A percentile compares a stretch with the other conserved stretches of the same genome.
phyloP scores from a whole-genome alignment of 2,113 vertebrate species.

The Rostratula benghalensis region DNA sequence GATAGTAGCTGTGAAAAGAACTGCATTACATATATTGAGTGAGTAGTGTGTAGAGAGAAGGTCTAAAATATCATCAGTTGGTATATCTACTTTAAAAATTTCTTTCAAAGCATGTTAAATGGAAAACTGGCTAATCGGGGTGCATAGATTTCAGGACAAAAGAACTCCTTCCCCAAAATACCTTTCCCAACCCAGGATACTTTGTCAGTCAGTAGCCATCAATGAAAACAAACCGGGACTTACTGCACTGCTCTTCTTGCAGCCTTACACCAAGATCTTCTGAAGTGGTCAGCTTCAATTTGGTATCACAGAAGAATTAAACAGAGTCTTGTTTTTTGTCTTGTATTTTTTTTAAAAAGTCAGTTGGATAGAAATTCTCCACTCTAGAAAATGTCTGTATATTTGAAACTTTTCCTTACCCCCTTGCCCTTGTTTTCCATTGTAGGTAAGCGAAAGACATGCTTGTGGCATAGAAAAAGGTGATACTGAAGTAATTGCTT shows the following conservation, averaged over 20 bases:
- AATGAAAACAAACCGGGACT: background rate
- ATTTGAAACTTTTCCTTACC: slow-evolving; percentile 18
- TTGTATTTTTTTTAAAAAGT: background rate
- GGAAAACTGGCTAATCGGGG: background rate
- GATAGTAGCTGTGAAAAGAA: background rate
- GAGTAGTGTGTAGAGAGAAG: background rate
- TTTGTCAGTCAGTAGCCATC: background rate
- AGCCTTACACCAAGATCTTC: background rate
- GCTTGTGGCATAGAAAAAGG: background rate
- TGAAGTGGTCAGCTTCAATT: background rate
- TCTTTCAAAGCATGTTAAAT: background rate
- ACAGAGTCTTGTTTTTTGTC: background rate
- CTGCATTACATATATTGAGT: background rate
- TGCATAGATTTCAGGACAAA: background rate
- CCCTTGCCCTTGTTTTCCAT: background rate
- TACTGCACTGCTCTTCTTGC: background rate
- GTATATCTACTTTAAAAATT: background rate
- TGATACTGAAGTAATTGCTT: slow-evolving; percentile 23
- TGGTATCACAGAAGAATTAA: background rate
- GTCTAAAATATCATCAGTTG: background rate
- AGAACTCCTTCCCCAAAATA: background rate
- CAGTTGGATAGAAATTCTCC: background rate
- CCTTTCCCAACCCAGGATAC: background rate
- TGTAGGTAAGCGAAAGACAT: background rate
- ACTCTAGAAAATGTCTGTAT: background rate